These are phyloP conservation scores for Siniperca undulata DNA, from an alignment of 2,797 vertebrate species.

Conservation along the genomic window DNA sequence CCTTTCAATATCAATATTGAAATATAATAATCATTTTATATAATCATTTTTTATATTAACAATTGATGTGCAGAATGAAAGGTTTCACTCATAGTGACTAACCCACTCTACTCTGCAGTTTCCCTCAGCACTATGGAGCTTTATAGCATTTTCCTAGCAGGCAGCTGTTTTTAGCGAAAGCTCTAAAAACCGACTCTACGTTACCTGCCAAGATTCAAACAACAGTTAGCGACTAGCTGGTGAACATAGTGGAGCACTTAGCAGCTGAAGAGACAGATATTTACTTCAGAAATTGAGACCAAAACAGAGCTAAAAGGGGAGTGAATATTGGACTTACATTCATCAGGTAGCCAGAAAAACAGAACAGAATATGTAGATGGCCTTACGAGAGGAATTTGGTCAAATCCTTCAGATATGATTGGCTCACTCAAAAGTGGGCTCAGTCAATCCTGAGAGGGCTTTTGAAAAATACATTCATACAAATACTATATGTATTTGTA, in stretches of 20 bases:
- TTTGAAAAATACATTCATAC: too few relatives aligned
- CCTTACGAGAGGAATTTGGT: neutral
- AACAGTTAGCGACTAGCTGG: neutral
- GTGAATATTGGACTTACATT: neutral
- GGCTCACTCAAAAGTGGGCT: neutral
- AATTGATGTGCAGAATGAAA: neutral
- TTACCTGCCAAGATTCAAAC: neutral
- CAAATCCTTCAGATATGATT: neutral
- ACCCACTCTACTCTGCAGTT: neutral
- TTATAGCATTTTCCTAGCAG: neutral
- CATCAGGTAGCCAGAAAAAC: neutral
- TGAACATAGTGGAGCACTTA: neutral
- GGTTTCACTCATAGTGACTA: neutral
- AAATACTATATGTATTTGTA: too few relatives aligned
- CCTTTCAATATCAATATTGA: conserved; percentile 4
- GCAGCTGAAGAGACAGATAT: neutral
- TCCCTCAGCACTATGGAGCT: neutral
- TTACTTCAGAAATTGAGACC: neutral
- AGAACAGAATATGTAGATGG: neutral
- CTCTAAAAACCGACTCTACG: neutral
- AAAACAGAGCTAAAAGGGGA: neutral
- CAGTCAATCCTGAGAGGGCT: neutral
- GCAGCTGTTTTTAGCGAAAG: neutral
- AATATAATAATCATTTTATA: too few relatives aligned
- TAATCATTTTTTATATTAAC: neutral